Base-by-base conservation (phyloP, 2,888 invertebrate species). In the Limenitis camilla region DNA sequence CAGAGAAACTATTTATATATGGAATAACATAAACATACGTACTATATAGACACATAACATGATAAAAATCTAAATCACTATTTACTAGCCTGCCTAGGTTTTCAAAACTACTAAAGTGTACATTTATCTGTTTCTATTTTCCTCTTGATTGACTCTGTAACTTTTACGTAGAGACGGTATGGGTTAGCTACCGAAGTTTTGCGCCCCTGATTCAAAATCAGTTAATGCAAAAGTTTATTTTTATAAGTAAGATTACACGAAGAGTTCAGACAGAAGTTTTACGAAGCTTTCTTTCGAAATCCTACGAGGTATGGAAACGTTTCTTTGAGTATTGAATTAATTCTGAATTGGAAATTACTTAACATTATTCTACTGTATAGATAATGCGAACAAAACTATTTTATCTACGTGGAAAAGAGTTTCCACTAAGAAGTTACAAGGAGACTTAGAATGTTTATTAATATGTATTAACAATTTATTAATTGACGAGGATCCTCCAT, bases 141-240 rank as follows among this genome's bases (percentile, higher is more conserved):
- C 74, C 74, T 72, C 69, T 66, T 84, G 85, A 85, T 85, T 83
- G 79, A 75, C 74, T 80, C 76, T 56, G 66, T 67, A 81, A 82
- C 74, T 81, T 78, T 66, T 56, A 61, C 61, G 70, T 66, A 74
- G 73, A 73, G 71, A 68, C 61, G 65, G 68, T 52, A 66, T 72
- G 71, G 69, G 73, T 72, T 72, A 80, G 85, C 80, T 82, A 71
- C 68, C 64, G 53, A 75, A 81, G 69, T 81, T 81, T 64, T 64
- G 71, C 75, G 67, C 71, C 73, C 76, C 78, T 81, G 81, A 86
- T 85, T 84, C 85, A 74, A 83, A 85, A 85, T 85, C 87, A 81
- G 87, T 86, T 88, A 88, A 88, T 88, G 88, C 74, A 87, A 86
- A 88, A 88, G 88, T 88, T 88, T 88, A 88, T 88, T 88, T 88